Base-by-base conservation (phyloP, 92 coral and sea anemone species). In the Meandrina meandrites region DNA sequence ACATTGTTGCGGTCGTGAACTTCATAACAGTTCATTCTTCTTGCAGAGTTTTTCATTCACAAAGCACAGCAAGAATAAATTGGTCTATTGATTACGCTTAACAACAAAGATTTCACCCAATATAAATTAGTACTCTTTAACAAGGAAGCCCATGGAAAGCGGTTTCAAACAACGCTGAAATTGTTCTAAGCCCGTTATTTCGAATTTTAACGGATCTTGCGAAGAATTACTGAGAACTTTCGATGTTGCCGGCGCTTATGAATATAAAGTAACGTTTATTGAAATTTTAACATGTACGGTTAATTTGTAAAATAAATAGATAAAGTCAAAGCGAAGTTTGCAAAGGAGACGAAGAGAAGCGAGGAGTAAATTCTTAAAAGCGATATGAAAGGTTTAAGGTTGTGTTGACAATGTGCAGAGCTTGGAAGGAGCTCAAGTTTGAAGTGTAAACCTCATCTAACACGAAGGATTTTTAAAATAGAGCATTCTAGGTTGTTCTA, bases 1-100 rank as follows among this genome's bases (percentile, higher is more conserved):
- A 75, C 51, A 84, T 56, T 84, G 31, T 37, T 84, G 81, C 32
- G 80, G 80, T 56, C 70, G 58, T 28, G 35, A 54, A 57, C 81
- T 75, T 84, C 73, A 84, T n/a, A 84, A 84, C 80, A 75, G 57
- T 74, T 40, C 73, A 84, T 74, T 84, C 51, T 73, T 84, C 40
- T 84, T 74, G 80, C 21, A n/a, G 87, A 40, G 56, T 84, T 15
- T 58, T 60, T 84, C 53, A 84, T 74, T 84, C 87, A 83, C 80
- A 74, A 81, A 84, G 70, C 87, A 74, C 87, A 84, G 80, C 87
- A 57, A 56, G 87, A 4, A 35, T 54, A 74, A 84, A 56, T 84
- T 84, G 72, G 54, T 56, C 42, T 37, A 84, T 56, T 84, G 80
- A 84, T 74, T 34, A 32, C 78, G 40, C 64, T 82, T 22, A 12